Evolutionary conservation across 2,797 vertebrate genomes (phyloP).

Genomic region (Ciconia nigra): DNA sequence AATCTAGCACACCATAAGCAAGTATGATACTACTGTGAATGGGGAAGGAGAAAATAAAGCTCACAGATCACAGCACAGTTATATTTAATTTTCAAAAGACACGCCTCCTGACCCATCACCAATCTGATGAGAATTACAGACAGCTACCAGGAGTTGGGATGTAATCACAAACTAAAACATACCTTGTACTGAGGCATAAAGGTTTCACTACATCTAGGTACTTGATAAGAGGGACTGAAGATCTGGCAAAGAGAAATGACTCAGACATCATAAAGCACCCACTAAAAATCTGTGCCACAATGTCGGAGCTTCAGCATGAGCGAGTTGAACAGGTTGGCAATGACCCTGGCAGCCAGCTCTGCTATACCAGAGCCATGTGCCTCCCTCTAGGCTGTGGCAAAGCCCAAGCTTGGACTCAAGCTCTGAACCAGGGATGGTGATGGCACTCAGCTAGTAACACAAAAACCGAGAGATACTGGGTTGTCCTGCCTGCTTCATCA

Average conservation of each 20-base stretch:
- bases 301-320: background rate
- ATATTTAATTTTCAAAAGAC: background rate
- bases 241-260: background rate
- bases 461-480: background rate
- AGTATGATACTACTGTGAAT: background rate
- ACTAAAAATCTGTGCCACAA: background rate
- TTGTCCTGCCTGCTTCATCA: background rate
- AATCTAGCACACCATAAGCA: background rate
- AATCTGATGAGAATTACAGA: background rate
- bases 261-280: background rate
- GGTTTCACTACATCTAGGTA: background rate
- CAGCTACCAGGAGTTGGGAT: background rate
- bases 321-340: background rate
- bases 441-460: too few relatives aligned
- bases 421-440: background rate
- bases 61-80: background rate
- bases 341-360: background rate
- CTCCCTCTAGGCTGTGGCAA: background rate
- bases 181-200: too few relatives aligned
- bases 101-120: rapidly evolving
- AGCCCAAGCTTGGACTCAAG: background rate
- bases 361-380: background rate
- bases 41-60: background rate
- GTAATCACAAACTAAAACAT: background rate
- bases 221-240: background rate